phyloP scores from a whole-genome alignment of 2,888 invertebrate species.

The Acleris emargana region DNA sequence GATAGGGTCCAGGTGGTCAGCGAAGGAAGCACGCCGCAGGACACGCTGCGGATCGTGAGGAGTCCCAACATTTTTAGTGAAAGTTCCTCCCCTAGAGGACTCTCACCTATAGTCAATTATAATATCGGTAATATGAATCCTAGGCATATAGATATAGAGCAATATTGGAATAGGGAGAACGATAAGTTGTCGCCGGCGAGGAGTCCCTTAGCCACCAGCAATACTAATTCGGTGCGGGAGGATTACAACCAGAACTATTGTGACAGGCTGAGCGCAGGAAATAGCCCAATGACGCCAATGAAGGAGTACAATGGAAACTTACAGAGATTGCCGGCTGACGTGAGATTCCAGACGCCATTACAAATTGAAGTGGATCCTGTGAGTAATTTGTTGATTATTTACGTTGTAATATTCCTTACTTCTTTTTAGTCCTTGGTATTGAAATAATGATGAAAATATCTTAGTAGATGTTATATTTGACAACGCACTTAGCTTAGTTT shows the following conservation, averaged over 20 bases:
- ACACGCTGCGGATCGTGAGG: slow-evolving; percentile 60
- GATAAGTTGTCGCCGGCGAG: slow-evolving; percentile 65
- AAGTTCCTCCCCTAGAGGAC: slow-evolving; percentile 68
- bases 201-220: slow-evolving; percentile 63
- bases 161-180: slow-evolving; percentile 68
- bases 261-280: slow-evolving; percentile 65
- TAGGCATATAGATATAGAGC: slow-evolving; percentile 74
- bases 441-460: background rate
- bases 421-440: background rate
- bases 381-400: slow-evolving; percentile 57
- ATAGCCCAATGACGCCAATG: slow-evolving; percentile 66
- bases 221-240: slow-evolving; percentile 66
- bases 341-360: slow-evolving; percentile 80
- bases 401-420: background rate
- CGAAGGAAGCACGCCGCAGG: slow-evolving; percentile 65
- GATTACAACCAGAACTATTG: slow-evolving; percentile 76
- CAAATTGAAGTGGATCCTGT: slow-evolving; percentile 88
- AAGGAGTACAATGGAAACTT: slow-evolving; percentile 72
- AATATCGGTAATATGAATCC: slow-evolving; percentile 82
- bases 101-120: slow-evolving; percentile 77
- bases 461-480: too few species aligned
- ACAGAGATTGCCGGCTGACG: slow-evolving; percentile 56
- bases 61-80: slow-evolving; percentile 78
- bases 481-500: too few species aligned
- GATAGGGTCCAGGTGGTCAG: slow-evolving; percentile 48